These are phyloP conservation scores for Fissipunctia ypsillon DNA, from an alignment of 2,888 invertebrate genomes.

Conservation along the genomic window DNA sequence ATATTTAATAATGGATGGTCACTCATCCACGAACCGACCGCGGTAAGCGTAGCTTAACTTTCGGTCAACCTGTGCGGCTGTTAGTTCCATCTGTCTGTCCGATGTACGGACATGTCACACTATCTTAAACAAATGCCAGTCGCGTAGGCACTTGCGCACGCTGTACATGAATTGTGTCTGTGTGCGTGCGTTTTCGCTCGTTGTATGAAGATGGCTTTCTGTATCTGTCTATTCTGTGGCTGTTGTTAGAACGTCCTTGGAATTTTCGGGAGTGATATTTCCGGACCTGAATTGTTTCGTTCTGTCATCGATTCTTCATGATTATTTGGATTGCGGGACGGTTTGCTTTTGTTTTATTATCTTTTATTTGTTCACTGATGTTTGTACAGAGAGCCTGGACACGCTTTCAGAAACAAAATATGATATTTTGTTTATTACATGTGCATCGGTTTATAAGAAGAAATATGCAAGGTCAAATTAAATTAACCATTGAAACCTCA, in stretches of 20 bases:
- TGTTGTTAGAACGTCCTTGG: slow-evolving; percentile 18
- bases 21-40: not conserved
- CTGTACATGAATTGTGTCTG: not conserved
- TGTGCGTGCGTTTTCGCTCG: no score
- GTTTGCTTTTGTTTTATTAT: slow-evolving; percentile 14
- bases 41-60: not conserved
- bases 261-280: slow-evolving; percentile 35
- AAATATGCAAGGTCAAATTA: not conserved
- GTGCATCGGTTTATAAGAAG: not conserved
- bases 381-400: not conserved
- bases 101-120: not conserved
- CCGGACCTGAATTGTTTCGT: slow-evolving; percentile 34
- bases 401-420: not conserved
- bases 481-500: not conserved
- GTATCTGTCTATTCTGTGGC: not conserved
- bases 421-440: not conserved
- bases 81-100: not conserved
- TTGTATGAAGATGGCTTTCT: not conserved
- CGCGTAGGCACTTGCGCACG: not conserved
- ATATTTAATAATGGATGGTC: no score
- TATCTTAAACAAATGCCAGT: not conserved
- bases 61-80: not conserved
- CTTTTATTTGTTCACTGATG: slow-evolving; percentile 4
- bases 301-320: slow-evolving; percentile 42
- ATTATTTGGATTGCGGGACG: slow-evolving; percentile 3